Conservation (phyloP, 2,888 invertebrate genomes). For the Metallyticus violacea region DNA sequence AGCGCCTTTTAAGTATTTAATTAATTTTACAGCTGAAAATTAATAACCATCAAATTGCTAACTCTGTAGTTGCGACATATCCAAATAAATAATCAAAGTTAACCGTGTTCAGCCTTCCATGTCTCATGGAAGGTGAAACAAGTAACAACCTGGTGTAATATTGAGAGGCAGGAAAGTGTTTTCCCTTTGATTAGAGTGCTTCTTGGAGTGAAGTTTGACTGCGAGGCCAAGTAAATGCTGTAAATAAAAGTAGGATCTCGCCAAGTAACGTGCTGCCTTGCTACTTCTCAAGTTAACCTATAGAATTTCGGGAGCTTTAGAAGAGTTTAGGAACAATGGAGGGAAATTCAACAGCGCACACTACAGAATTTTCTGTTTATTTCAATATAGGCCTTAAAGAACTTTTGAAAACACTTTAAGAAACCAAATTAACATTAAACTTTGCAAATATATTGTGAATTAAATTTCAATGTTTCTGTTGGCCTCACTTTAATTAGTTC, state of each 20-base stretch:
- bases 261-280: not conserved
- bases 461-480: no score
- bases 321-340: no score
- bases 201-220: not conserved
- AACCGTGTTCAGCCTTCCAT: not conserved
- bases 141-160: not conserved
- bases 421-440: no score
- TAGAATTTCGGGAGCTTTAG: no score
- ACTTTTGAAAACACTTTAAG: no score
- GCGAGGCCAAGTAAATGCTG: not conserved
- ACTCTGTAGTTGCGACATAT: not conserved
- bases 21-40: conserved; percentile 31
- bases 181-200: not conserved
- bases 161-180: not conserved
- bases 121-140: not conserved
- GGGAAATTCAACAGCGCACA: no score
- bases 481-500: no score
- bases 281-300: no score
- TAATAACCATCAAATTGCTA: conserved; percentile 27
- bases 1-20: conserved; percentile 26
- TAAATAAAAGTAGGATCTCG: not conserved
- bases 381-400: no score
- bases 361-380: no score
- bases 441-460: no score
- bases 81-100: conserved; percentile 9